A percentile compares a stretch with the other conserved stretches of the same genome.
phyloP scores from a whole-genome alignment of 1,140 invertebrate species.

The Drosophila simulans region DNA sequence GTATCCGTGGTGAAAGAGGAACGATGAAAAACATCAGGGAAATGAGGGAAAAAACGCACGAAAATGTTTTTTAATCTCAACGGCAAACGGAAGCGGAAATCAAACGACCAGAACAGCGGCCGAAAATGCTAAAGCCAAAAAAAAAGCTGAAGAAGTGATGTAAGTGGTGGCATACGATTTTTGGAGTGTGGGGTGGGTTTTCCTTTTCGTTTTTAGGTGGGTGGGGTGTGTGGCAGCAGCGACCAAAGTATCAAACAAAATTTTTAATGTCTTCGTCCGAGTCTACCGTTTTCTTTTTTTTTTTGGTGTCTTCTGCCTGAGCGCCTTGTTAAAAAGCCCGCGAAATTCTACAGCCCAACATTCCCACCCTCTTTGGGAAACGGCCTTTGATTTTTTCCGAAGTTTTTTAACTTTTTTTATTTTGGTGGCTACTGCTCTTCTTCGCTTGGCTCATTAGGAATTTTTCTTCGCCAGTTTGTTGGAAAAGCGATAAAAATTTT shows the following conservation, averaged over 20 bases:
- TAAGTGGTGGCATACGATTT: constrained; percentile 25
- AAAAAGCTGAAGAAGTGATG: constrained; percentile 25
- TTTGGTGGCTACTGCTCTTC: constrained; percentile 3
- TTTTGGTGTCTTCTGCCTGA: constrained; percentile 65
- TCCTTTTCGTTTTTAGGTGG: neutral
- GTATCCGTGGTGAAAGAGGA: constrained; percentile 33
- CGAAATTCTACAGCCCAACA: constrained; percentile 53
- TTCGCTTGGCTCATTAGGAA: constrained; percentile 79
- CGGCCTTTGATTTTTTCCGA: constrained; percentile 79
- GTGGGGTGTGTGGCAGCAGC: neutral
- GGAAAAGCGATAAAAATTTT: constrained; percentile 81
- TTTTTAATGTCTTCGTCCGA: constrained; percentile 83
- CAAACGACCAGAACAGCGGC: constrained; percentile 84
- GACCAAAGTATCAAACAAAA: constrained; percentile 80
- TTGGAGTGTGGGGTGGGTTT: neutral
- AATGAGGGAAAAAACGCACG: constrained; percentile 79
- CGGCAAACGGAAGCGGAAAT: constrained; percentile 84
- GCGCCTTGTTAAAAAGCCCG: constrained; percentile 78
- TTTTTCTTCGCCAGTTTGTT: constrained; percentile 74
- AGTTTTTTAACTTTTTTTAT: constrained; percentile 74
- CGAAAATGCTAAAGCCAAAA: constrained; percentile 34
- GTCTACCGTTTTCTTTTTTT: constrained; percentile 6
- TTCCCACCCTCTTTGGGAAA: constrained; percentile 12
- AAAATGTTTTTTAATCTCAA: constrained; percentile 84
- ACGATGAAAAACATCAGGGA: constrained; percentile 59